phyloP scores from a whole-genome alignment of 1,140 invertebrate genomes.

The Venustaconcha ellipsiformis region DNA sequence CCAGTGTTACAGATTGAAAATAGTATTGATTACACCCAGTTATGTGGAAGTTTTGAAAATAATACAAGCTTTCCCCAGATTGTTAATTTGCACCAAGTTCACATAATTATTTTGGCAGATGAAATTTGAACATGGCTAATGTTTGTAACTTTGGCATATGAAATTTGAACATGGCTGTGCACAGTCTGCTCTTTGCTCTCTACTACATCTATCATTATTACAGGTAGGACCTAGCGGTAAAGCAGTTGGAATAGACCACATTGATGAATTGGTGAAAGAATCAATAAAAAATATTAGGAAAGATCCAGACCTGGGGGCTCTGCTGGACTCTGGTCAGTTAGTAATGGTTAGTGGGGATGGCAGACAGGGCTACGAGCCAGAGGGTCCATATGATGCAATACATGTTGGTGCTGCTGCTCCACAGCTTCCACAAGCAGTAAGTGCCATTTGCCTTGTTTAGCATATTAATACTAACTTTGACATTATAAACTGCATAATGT shows the following conservation, averaged over 20 bases:
- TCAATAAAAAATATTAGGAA: slow-evolving; percentile 83
- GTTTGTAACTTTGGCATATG: too few species aligned
- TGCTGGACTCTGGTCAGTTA: slow-evolving; percentile 59
- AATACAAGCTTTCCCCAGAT: too few species aligned
- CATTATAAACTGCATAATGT: neutral
- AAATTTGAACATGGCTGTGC: too few species aligned
- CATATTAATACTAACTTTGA: too few species aligned
- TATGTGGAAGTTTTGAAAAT: too few species aligned
- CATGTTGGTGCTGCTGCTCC: slow-evolving; percentile 94
- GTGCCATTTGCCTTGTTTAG: slow-evolving; percentile 5
- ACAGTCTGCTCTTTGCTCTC: too few species aligned
- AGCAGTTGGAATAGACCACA: slow-evolving; percentile 93
- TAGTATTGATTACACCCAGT: too few species aligned
- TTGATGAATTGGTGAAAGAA: slow-evolving; percentile 83
- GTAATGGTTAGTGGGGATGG: slow-evolving; percentile 82
- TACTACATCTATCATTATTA: slow-evolving; percentile 1
- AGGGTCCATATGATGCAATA: slow-evolving; percentile 90
- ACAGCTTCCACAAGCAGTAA: slow-evolving; percentile 74
- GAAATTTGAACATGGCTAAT: too few species aligned
- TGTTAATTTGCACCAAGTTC: too few species aligned
- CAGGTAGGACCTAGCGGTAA: slow-evolving; percentile 80
- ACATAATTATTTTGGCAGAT: too few species aligned
- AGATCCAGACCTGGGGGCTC: slow-evolving; percentile 73
- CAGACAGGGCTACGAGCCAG: slow-evolving; percentile 78
- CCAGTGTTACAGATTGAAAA: too few species aligned